Percentiles rank a stretch among this genome's conserved stretches.
phyloP scores from a whole-genome alignment of 1,140 invertebrate genomes.

The Drosophila malerkotliana region DNA sequence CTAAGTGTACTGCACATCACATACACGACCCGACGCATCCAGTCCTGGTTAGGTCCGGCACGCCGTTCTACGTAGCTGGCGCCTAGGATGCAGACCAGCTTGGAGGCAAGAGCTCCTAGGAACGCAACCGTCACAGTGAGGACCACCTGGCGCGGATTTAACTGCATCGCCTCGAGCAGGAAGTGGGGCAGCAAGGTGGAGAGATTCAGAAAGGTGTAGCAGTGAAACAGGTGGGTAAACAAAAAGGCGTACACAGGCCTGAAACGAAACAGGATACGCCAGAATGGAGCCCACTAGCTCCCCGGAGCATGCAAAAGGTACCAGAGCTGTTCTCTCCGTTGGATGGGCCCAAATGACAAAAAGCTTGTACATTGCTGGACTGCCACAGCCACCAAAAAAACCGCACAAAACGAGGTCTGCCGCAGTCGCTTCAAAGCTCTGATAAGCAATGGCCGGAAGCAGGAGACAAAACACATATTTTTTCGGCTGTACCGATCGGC shows the following conservation, averaged over 20 bases:
- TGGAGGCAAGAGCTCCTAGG: background rate
- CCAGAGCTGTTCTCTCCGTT: background rate
- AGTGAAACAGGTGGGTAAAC: too few relatives aligned
- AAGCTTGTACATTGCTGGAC: background rate
- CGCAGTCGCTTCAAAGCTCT: background rate
- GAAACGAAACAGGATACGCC: too few relatives aligned
- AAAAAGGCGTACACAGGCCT: too few relatives aligned
- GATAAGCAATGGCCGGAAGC: too few relatives aligned
- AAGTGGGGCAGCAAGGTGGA: too few relatives aligned
- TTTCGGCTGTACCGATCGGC: too few relatives aligned
- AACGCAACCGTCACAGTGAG: background rate
- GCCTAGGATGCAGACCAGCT: background rate
- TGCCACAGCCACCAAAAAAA: background rate
- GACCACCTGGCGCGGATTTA: background rate
- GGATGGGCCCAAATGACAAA: conserved; percentile 2
- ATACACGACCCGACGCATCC: background rate
- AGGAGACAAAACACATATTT: too few relatives aligned
- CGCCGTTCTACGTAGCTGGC: background rate
- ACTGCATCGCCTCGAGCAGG: background rate
- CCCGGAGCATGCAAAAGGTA: background rate
- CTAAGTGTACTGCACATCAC: background rate
- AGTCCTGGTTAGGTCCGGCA: background rate
- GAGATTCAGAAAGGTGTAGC: too few relatives aligned
- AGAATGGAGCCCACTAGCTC: background rate
- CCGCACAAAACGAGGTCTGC: background rate